phyloP scores from a whole-genome alignment of 2,113 vertebrate species.

The Xiphorhynchus elegans region DNA sequence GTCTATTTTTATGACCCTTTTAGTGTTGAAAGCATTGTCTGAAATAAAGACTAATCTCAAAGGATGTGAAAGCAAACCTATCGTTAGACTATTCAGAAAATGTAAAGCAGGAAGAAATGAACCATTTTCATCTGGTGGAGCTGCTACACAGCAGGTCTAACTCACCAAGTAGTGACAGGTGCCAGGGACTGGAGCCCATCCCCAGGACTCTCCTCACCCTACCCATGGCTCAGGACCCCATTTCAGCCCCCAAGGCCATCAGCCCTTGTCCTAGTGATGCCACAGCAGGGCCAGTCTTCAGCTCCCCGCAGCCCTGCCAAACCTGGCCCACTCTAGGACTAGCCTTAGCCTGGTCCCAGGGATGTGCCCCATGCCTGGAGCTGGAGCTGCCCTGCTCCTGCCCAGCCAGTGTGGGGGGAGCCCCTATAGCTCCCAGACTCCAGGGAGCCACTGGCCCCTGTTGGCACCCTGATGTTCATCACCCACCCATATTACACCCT shows the following conservation, averaged over 20 bases:
- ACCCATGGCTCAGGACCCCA: fast-evolving
- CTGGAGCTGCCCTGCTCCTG: not conserved
- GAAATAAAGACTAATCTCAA: slow-evolving; percentile 58
- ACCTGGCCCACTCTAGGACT: not conserved
- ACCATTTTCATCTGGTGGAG: not conserved
- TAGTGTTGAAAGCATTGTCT: slow-evolving; percentile 59
- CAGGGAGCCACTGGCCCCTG: not conserved
- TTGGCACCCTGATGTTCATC: not conserved
- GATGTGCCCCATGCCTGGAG: not conserved
- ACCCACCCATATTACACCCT: not conserved
- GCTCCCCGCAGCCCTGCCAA: not conserved
- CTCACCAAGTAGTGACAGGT: not conserved
- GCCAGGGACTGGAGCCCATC: not conserved
- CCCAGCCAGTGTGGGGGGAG: not conserved
- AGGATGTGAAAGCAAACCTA: slow-evolving; percentile 38
- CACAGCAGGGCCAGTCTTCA: fast-evolving
- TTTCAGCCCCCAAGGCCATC: fast-evolving
- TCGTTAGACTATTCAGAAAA: slow-evolving; percentile 35
- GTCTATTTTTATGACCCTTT: slow-evolving; percentile 62
- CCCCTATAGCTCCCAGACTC: not conserved
- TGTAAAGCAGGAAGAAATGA: slow-evolving; percentile 31
- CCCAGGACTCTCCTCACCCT: not conserved
- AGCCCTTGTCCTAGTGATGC: not conserved
- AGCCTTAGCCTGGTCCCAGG: not conserved
- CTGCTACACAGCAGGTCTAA: not conserved